Evolutionary conservation across 1,140 invertebrate genomes (phyloP).

Genomic region (Acromyrmex charruanus): DNA sequence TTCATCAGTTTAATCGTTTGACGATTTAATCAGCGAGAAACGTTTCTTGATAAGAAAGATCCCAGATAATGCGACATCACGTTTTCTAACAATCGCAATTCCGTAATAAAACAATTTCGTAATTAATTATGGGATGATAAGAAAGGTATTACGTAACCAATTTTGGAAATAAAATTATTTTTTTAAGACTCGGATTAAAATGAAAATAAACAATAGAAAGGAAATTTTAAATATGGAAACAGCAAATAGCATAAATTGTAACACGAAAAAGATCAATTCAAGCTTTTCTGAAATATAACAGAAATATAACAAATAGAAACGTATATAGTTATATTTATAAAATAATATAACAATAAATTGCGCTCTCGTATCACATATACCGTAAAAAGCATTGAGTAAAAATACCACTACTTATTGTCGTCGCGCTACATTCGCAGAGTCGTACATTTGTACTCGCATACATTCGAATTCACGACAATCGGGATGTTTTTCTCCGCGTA

Average conservation of each 20-base stretch:
- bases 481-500: background rate
- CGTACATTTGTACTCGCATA: slow-evolving; percentile 9
- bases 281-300: background rate
- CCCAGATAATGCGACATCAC: slow-evolving; percentile 42
- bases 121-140: background rate
- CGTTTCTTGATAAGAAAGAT: slow-evolving; percentile 11
- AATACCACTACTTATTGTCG: slow-evolving; percentile 26
- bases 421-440: background rate
- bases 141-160: background rate
- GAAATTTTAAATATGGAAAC: background rate
- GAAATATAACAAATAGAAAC: background rate
- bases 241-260: background rate
- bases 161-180: background rate
- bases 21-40: slow-evolving; percentile 55
- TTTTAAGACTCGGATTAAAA: background rate
- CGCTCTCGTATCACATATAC: background rate
- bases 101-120: background rate
- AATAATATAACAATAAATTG: slow-evolving; percentile 33
- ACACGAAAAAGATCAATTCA: background rate
- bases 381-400: slow-evolving; percentile 17
- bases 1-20: slow-evolving; percentile 63
- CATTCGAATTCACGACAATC: slow-evolving; percentile 29
- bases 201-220: background rate
- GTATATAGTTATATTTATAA: background rate
- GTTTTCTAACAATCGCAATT: slow-evolving; percentile 9